Percentiles rank a stretch among this genome's conserved stretches.
phyloP scores from a whole-genome alignment of 2,113 vertebrate genomes.

The Elgaria multicarinata region DNA sequence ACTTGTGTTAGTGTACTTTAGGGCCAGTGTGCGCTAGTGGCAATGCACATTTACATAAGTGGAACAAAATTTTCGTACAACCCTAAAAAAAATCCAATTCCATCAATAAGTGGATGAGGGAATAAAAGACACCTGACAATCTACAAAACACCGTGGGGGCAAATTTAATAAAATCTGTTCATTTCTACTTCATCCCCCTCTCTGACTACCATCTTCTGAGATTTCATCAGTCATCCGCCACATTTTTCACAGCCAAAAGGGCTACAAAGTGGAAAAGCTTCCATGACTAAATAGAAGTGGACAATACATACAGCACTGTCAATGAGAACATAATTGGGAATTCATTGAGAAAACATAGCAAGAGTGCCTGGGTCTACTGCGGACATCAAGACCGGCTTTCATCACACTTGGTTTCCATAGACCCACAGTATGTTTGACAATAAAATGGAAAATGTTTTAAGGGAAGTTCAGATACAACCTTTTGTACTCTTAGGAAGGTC shows the following conservation, averaged over 20 bases:
- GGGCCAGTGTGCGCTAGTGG: too few species aligned
- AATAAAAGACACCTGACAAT: too few species aligned
- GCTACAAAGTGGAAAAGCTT: neutral
- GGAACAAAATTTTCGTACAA: too few species aligned
- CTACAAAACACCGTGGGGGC: too few species aligned
- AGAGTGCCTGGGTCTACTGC: neutral
- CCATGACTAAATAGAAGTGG: too few species aligned
- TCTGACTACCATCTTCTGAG: neutral
- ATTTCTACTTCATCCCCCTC: neutral
- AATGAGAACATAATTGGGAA: slow-evolving; percentile 6
- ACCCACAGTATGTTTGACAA: neutral
- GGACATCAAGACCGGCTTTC: neutral
- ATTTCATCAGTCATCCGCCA: neutral
- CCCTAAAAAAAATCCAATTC: too few species aligned
- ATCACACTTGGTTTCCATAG: neutral
- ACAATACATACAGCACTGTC: neutral
- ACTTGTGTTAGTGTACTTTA: too few species aligned
- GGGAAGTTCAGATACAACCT: neutral
- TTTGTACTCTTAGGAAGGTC: slow-evolving; percentile 3
- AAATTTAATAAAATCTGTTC: too few species aligned
- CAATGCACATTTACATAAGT: too few species aligned
- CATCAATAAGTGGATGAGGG: too few species aligned
- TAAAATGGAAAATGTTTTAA: neutral
- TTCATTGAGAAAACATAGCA: neutral
- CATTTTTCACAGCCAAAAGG: neutral